phyloP scores from a whole-genome alignment of 2,888 invertebrate genomes.

The Charanyca ferruginea region DNA sequence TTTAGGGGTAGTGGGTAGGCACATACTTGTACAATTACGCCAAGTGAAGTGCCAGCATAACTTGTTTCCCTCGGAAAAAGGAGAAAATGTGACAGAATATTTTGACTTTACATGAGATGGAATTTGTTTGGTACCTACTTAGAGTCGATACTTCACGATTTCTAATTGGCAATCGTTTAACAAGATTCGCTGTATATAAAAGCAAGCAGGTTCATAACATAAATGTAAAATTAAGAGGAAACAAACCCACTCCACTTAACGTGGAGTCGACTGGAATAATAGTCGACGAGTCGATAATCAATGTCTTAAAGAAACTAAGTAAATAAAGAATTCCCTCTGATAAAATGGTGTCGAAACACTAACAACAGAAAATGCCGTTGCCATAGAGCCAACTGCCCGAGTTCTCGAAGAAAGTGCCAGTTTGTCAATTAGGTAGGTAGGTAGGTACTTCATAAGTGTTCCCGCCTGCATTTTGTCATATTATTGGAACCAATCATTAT shows the following conservation, averaged over 20 bases:
- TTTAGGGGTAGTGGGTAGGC: too few species aligned
- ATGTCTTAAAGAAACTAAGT: slow-evolving; percentile 14
- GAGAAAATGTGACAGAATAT: background rate
- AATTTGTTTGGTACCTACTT: too few species aligned
- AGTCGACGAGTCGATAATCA: slow-evolving; percentile 1
- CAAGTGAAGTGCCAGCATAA: too few species aligned
- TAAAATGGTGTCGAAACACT: background rate
- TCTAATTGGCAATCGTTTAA: background rate
- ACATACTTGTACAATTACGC: too few species aligned
- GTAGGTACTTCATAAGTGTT: background rate
- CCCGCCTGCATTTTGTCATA: background rate
- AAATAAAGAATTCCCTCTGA: slow-evolving; percentile 12
- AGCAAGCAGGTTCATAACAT: too few species aligned
- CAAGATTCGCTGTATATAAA: too few species aligned
- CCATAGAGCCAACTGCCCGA: background rate
- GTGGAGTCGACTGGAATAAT: background rate
- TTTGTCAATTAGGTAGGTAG: background rate
- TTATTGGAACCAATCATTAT: background rate
- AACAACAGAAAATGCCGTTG: slow-evolving; percentile 20
- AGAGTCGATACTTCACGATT: background rate
- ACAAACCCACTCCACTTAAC: background rate
- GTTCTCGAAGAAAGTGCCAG: background rate
- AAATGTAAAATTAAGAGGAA: too few species aligned
- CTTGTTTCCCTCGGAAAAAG: background rate
- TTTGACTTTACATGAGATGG: background rate